Percentiles rank a stretch among this genome's conserved stretches.
phyloP scores from a whole-genome alignment of 2,113 vertebrate genomes.

The Sitta europaea region DNA sequence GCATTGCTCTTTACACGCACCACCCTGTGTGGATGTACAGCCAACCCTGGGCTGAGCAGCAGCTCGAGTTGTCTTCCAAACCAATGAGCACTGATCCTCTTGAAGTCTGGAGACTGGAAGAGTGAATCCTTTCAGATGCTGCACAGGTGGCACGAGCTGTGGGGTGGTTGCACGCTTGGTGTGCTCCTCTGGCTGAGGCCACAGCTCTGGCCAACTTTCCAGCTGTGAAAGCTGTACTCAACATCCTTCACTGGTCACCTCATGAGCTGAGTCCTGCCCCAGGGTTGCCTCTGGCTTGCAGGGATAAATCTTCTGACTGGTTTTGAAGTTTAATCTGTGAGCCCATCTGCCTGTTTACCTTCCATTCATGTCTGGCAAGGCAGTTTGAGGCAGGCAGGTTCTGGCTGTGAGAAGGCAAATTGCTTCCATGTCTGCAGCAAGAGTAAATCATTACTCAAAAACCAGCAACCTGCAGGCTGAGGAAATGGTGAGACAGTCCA shows the following conservation, averaged over 20 bases:
- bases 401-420: neutral
- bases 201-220: neutral
- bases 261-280: neutral
- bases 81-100: rapidly evolving
- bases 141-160: neutral
- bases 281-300: neutral
- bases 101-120: neutral
- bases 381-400: neutral
- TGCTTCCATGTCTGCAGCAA: neutral
- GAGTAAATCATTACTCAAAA: neutral
- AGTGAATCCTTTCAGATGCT: neutral
- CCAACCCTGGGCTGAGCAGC: neutral
- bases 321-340: neutral
- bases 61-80: neutral
- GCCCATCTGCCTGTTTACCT: neutral
- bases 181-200: neutral
- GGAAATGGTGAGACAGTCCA: neutral
- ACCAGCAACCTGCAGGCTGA: neutral
- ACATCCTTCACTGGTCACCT: neutral
- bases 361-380: neutral
- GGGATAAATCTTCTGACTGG: neutral
- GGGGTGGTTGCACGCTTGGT: rapidly evolving
- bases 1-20: neutral
- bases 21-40: neutral
- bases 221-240: neutral